These are phyloP conservation scores for Caenorhabditis remanei DNA, from an alignment of 1,140 invertebrate species.

Conservation along the genomic window DNA sequence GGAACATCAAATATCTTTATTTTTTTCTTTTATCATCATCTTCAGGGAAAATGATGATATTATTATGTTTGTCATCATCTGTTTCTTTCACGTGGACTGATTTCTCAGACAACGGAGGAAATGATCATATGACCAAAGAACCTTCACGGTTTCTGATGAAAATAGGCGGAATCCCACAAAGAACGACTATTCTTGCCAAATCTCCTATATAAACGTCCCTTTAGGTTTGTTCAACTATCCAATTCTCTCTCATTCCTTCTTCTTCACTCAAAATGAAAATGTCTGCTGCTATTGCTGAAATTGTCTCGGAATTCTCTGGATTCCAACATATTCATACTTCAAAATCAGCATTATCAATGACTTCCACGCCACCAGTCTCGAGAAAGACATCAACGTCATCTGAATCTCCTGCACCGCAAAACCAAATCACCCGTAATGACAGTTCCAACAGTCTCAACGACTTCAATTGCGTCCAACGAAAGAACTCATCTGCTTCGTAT, in stretches of 20 bases:
- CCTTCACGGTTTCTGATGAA: neutral
- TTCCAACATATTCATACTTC: conserved; percentile 48
- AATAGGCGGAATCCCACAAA: neutral
- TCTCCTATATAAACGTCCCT: neutral
- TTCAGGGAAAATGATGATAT: neutral
- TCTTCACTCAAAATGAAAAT: neutral
- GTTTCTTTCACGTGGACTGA: neutral
- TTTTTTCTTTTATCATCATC: neutral
- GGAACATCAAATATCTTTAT: too few relatives aligned
- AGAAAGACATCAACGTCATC: conserved; percentile 19
- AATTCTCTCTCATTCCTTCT: neutral
- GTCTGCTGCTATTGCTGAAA: neutral
- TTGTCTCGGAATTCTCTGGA: conserved; percentile 43
- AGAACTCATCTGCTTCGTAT: conserved; percentile 9
- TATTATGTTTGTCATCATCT: neutral
- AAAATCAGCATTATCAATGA: neutral
- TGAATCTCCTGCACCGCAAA: neutral
- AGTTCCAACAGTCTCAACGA: conserved; percentile 45
- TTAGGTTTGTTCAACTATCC: neutral
- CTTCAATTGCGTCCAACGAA: conserved; percentile 2
- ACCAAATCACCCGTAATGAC: neutral
- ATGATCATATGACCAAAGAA: neutral
- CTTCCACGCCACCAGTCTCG: neutral
- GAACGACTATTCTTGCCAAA: neutral
- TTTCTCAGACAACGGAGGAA: neutral